Conservation (phyloP, 2,797 vertebrate species). For the Euthynnus affinis region DNA sequence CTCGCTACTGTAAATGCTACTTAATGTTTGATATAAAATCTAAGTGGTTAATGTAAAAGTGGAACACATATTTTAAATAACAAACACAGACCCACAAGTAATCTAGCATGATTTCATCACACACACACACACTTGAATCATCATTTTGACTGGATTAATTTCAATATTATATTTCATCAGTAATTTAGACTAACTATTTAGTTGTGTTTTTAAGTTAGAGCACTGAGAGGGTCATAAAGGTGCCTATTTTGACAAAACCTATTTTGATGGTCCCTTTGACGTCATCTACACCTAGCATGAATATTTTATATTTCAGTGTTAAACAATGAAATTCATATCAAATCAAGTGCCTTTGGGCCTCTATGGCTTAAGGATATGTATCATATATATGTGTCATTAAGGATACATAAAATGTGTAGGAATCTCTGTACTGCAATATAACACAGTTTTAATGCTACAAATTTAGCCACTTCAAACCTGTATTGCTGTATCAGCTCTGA, state of each 20-base stretch:
- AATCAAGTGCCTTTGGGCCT: neutral
- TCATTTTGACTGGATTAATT: neutral
- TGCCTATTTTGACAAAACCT: too few species aligned
- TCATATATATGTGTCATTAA: neutral
- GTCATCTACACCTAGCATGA: neutral
- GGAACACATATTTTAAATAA: neutral
- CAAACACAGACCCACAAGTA: neutral
- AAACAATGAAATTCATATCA: conserved; percentile 6
- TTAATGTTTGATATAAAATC: neutral
- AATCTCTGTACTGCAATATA: neutral
- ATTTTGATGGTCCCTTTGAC: too few species aligned
- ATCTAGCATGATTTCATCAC: neutral
- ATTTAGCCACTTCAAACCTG: neutral
- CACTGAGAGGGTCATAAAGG: neutral
- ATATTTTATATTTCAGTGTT: neutral
- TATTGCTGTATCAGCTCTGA: neutral
- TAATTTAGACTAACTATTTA: neutral
- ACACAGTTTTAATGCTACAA: neutral
- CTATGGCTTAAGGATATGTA: neutral
- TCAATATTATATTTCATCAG: neutral
- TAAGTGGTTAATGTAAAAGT: neutral
- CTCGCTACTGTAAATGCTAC: neutral
- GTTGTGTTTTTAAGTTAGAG: neutral
- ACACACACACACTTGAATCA: neutral
- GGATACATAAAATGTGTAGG: neutral